Conservation (phyloP, 2,888 invertebrate genomes). For the Pyralis farinalis region DNA sequence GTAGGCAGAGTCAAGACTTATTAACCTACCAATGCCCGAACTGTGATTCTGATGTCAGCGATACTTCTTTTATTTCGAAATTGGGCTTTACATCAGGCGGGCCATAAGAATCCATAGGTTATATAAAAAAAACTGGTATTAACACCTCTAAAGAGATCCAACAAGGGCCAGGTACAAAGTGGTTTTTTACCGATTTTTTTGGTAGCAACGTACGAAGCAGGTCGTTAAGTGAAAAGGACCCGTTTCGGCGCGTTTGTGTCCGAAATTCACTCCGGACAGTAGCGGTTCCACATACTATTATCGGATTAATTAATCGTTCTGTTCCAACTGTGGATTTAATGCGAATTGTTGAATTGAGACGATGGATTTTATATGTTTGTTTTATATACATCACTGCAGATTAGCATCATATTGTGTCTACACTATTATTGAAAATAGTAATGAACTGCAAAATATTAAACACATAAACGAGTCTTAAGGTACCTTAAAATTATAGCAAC, state of each 20-base stretch:
- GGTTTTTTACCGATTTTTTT: constrained; percentile 67
- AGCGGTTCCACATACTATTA: constrained; percentile 55
- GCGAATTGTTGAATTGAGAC: constrained; percentile 8
- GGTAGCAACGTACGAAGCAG: constrained; percentile 47
- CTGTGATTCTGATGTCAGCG: too few relatives aligned
- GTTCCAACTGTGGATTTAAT: constrained; percentile 41
- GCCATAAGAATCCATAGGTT: too few relatives aligned
- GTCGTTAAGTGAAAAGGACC: constrained; percentile 72
- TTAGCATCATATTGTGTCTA: too few relatives aligned
- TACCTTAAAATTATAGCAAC: too few relatives aligned
- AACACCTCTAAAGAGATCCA: constrained; percentile 36
- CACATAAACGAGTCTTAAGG: too few relatives aligned
- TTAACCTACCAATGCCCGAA: too few relatives aligned
- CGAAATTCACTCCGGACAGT: constrained; percentile 48
- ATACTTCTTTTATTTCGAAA: too few relatives aligned
- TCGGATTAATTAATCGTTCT: constrained; percentile 68
- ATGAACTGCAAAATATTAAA: too few relatives aligned
- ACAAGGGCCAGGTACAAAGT: constrained; percentile 56
- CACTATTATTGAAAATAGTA: too few relatives aligned
- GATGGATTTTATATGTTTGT: constrained; percentile 2
- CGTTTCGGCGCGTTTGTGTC: constrained; percentile 68
- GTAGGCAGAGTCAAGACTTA: too few relatives aligned
- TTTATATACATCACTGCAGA: background rate
- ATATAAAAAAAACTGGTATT: background rate
- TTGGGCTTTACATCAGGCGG: too few relatives aligned